Base-by-base conservation (phyloP, 2,888 invertebrate genomes). In the Brenthis hecate region DNA sequence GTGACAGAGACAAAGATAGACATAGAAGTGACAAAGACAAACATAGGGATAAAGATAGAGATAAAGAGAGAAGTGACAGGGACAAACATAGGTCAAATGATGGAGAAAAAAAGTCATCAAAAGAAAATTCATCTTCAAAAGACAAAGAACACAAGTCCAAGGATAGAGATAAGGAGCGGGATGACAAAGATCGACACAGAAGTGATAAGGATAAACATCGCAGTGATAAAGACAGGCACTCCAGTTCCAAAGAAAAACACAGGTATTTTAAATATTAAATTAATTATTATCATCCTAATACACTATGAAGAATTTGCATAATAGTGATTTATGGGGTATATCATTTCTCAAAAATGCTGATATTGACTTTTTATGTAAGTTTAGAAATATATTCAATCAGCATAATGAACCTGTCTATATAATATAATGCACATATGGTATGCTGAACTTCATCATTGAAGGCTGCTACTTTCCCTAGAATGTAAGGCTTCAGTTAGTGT, bases 171-270 rank as follows among this genome's bases (percentile, higher is more conserved):
- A 79, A 75, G 57, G 84, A 84, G 65, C 69, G 77, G 50, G 79
- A 80, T 56, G 81, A 80, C 13, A 85, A 75, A 80, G 85, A 81
- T 73, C 85, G 81, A 65, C 82, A 85, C 64, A 82, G 78, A 63
- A 85, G 84, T 73, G 85, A 85, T 56, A 88, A 84, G 75, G 92
- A 93, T 64, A 93, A 89, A 76, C 91, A 93, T 68, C 83, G 86
- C 74, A 93, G 87, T 73, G 77, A 92, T 65, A 93, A 90, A 77
- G 93, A 93, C 66, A 88, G 86, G 71, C 82, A 85, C 76, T 89
- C 90, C 70, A 89, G 88, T 77, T 91, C 91, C 62, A 94, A 94
- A 81, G 94, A 94, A 66, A 95, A 94, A 78, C 94, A 95, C 77
- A 94, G 93, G 86, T 94, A 73, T 8, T 16, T 14, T 4, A 13